Percentiles rank a stretch among this genome's conserved stretches.
Conservation (phyloP, 2,888 invertebrate genomes). For the Seira sanloemensis region DNA sequence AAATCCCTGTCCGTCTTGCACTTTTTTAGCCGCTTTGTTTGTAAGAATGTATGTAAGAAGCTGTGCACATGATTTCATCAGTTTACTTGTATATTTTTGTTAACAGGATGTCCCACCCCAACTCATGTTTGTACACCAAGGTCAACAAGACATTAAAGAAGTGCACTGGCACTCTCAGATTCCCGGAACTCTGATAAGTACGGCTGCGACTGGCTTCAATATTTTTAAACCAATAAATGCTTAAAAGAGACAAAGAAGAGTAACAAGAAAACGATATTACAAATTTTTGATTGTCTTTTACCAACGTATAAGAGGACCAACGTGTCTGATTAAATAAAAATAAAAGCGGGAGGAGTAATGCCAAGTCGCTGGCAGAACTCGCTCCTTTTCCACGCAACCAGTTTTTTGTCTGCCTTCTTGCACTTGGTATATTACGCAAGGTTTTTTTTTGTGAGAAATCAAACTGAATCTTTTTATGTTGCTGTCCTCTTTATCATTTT, state of each 20-base stretch:
- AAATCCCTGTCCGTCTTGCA: neutral
- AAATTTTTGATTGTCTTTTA: neutral
- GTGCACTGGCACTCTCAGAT: conserved; percentile 98
- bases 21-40: neutral
- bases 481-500: neutral
- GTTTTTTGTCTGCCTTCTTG: neutral
- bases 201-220: conserved; percentile 96
- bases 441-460: no score
- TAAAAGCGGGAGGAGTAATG: neutral
- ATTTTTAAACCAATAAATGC: conserved; percentile 98
- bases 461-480: neutral
- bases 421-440: no score
- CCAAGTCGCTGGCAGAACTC: neutral
- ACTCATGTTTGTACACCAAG: conserved; percentile 97
- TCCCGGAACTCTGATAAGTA: conserved; percentile 94
- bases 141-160: conserved; percentile 98
- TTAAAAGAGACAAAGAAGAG: no score
- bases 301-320: no score
- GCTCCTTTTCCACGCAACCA: neutral
- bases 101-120: conserved; percentile 91
- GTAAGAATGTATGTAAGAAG: no score
- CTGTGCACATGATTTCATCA: neutral
- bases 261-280: no score
- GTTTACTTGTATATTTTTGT: conserved; percentile 25
- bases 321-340: no score